Percentiles rank a stretch among this genome's conserved stretches.
These are phyloP conservation scores for Nanger granti DNA, from an alignment of 2,113 vertebrate genomes.

Conservation along the genomic window DNA sequence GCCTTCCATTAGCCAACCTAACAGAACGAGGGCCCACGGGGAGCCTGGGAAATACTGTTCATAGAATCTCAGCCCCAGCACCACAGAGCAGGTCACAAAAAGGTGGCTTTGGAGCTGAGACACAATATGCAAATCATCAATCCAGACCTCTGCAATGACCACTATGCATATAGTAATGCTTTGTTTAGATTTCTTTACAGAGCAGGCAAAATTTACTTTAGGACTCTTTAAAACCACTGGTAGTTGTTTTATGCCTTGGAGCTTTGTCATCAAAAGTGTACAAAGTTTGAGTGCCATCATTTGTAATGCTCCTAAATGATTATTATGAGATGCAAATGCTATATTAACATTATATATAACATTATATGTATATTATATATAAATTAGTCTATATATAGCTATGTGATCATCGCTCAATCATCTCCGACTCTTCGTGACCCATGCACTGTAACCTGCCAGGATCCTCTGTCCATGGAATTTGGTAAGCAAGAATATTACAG, in stretches of 20 bases:
- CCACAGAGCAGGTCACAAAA: background rate
- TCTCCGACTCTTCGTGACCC: rapidly evolving
- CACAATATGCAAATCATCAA: background rate
- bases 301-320: background rate
- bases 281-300: background rate
- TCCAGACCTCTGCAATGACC: background rate
- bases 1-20: background rate
- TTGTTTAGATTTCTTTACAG: background rate
- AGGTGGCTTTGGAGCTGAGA: background rate
- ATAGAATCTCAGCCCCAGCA: background rate
- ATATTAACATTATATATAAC: background rate
- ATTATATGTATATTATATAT: background rate
- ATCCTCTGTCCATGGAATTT: background rate
- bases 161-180: background rate
- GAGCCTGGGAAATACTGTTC: background rate
- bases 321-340: background rate
- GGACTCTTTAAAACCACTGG: background rate
- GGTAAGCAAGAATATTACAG: background rate
- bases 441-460: background rate
- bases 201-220: background rate
- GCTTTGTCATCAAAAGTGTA: background rate
- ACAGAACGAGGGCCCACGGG: background rate
- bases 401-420: background rate
- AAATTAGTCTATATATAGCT: background rate
- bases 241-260: background rate